These are phyloP conservation scores for Microvelia longipes DNA, from an alignment of 1,140 invertebrate genomes.

Conservation along the genomic window DNA sequence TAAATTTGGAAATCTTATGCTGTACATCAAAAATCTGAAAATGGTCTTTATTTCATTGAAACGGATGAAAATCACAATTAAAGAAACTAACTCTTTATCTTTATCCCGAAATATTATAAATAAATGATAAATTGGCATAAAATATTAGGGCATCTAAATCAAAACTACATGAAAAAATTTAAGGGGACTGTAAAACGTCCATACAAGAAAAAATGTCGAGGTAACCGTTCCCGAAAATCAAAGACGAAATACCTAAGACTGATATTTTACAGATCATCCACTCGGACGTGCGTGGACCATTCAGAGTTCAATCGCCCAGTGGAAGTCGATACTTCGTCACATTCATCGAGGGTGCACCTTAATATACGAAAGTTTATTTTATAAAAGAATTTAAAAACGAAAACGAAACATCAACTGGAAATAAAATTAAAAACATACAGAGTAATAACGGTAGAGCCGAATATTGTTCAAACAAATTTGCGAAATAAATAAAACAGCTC, in stretches of 20 bases:
- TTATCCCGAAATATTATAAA: background rate
- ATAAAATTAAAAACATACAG: background rate
- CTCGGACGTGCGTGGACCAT: background rate
- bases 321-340: background rate
- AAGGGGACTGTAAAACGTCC: background rate
- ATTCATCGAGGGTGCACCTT: background rate
- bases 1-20: background rate
- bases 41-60: background rate
- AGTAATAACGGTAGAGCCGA: background rate
- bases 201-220: background rate
- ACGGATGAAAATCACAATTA: background rate
- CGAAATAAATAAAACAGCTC: background rate
- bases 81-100: background rate
- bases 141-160: background rate
- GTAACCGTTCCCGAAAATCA: background rate
- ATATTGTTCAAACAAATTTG: background rate
- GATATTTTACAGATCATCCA: background rate
- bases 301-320: background rate
- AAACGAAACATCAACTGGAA: background rate
- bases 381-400: background rate
- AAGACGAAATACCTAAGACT: background rate
- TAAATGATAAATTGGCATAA: background rate
- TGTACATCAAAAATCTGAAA: background rate
- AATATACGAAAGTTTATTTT: background rate
- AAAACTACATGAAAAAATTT: background rate